These are phyloP conservation scores for Aulostomus chinensis DNA, from an alignment of 2,797 vertebrate species.

Conservation along the genomic window DNA sequence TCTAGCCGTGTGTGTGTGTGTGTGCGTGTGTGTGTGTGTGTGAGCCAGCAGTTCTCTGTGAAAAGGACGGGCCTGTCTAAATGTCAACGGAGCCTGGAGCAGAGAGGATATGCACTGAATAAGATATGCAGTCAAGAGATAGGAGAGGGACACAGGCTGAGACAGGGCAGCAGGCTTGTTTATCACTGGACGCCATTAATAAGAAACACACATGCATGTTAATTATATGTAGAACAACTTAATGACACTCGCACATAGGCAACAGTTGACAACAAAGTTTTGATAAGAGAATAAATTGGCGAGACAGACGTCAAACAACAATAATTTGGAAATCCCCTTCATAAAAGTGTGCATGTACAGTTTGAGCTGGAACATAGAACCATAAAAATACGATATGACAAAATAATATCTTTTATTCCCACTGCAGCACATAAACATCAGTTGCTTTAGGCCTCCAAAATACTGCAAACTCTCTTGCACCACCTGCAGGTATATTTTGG, in stretches of 20 bases:
- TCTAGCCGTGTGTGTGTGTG: constrained; percentile 13
- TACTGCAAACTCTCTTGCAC: constrained; percentile 12
- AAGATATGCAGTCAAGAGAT: constrained; percentile 43
- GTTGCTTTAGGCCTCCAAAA: neutral
- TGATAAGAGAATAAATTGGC: no score
- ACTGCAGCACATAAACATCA: no score
- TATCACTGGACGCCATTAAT: constrained; percentile 8
- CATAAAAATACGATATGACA: no score
- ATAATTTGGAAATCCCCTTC: no score
- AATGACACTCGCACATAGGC: neutral
- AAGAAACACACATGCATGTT: neutral
- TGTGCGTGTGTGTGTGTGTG: constrained; percentile 2
- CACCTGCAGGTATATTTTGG: constrained; percentile 27
- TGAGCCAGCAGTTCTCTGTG: constrained; percentile 37
- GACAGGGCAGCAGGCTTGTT: constrained; percentile 9
- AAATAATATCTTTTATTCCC: no score
- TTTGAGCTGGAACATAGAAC: no score
- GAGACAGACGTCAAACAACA: no score
- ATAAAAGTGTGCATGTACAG: no score
- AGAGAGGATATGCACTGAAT: constrained; percentile 39
- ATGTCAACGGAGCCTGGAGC: constrained; percentile 51
- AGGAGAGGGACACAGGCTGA: constrained; percentile 27
- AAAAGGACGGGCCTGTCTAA: constrained; percentile 42
- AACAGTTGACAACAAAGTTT: no score
- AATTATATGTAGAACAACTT: constrained; percentile 3